Conservation (phyloP, 2,113 vertebrate species). For the Falco punctatus region DNA sequence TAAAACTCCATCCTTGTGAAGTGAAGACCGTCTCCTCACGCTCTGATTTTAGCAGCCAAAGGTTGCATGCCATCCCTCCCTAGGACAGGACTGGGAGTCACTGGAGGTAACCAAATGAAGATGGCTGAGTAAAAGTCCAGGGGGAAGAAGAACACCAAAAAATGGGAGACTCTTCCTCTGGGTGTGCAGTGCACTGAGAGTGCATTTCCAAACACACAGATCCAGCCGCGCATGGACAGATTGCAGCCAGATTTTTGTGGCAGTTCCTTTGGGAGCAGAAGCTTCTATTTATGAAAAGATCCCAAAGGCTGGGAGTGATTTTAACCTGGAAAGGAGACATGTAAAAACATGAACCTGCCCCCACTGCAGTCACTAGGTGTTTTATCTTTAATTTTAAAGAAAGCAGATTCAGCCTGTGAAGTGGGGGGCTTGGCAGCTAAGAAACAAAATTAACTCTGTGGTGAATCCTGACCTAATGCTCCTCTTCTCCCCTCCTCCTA, state of each 20-base stretch:
- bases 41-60: neutral
- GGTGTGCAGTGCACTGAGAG: neutral
- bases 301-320: conserved; percentile 5
- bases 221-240: neutral
- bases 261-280: conserved; percentile 7
- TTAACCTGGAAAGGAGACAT: neutral
- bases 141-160: neutral
- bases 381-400: conserved; percentile 12
- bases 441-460: neutral
- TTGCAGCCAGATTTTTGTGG: conserved; percentile 24
- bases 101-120: neutral
- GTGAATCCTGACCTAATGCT: neutral
- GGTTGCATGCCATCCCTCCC: neutral
- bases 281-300: conserved; percentile 1
- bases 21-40: neutral
- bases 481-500: neutral
- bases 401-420: neutral
- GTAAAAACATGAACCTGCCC: neutral
- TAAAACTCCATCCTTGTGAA: neutral
- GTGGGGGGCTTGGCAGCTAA: neutral
- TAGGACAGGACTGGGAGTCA: neutral
- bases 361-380: neutral
- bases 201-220: neutral
- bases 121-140: neutral
- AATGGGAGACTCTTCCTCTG: neutral